Evolutionary conservation across 1,140 invertebrate genomes (phyloP).

Genomic region (Zaprionus tsacasi): DNA sequence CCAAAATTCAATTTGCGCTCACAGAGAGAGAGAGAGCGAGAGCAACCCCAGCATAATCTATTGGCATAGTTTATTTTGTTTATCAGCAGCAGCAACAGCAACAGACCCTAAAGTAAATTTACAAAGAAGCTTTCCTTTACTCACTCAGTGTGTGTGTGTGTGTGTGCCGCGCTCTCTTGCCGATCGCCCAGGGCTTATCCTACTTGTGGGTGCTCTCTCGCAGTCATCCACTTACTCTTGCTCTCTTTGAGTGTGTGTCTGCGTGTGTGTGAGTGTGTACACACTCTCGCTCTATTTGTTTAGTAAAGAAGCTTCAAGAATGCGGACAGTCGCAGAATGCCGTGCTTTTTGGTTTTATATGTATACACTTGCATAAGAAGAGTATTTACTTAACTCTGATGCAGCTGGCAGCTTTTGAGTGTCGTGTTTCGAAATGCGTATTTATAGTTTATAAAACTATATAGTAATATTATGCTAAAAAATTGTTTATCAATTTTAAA

Average conservation of each 20-base stretch:
- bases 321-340: slow-evolving; percentile 33
- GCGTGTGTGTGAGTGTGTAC: slow-evolving; percentile 4
- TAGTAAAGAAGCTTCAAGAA: slow-evolving; percentile 59
- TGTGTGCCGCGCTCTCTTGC: slow-evolving; percentile 18
- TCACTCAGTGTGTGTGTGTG: slow-evolving; percentile 2
- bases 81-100: slow-evolving; percentile 45
- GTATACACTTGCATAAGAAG: slow-evolving; percentile 27
- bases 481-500: background rate
- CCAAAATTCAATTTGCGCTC: slow-evolving; percentile 22
- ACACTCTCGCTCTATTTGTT: slow-evolving; percentile 26
- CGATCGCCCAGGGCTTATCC: slow-evolving; percentile 37
- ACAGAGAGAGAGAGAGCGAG: slow-evolving; percentile 15
- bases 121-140: slow-evolving; percentile 44
- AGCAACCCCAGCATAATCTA: slow-evolving; percentile 38
- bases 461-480: background rate
- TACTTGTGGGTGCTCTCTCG: slow-evolving; percentile 26
- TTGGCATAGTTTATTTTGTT: slow-evolving; percentile 63
- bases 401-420: slow-evolving; percentile 16
- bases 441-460: slow-evolving; percentile 7
- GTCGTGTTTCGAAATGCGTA: background rate
- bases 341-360: slow-evolving; percentile 24
- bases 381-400: slow-evolving; percentile 15
- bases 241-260: slow-evolving; percentile 9
- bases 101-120: slow-evolving; percentile 41
- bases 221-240: background rate